These are phyloP conservation scores for Jaculus jaculus DNA, from an alignment of 2,113 vertebrate genomes.

Conservation along the genomic window DNA sequence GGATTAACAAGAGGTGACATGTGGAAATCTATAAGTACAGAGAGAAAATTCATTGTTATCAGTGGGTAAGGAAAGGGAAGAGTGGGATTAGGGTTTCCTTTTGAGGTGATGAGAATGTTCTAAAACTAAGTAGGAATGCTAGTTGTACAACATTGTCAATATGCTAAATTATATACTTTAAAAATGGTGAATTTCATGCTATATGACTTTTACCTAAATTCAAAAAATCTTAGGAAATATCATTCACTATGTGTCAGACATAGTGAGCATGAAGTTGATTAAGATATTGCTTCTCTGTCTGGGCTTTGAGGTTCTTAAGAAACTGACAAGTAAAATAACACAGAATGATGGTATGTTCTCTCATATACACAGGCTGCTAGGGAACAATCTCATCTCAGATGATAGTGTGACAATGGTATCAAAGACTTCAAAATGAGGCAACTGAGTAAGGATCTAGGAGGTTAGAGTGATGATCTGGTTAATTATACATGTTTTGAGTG, in stretches of 20 bases:
- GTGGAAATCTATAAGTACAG: background rate
- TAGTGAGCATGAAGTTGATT: background rate
- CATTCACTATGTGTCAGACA: background rate
- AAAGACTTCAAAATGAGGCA: background rate
- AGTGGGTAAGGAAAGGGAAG: background rate
- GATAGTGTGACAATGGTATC: background rate
- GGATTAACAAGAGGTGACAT: background rate
- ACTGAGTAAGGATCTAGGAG: background rate
- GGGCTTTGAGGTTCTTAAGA: slow-evolving; percentile 27
- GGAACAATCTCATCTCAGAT: background rate
- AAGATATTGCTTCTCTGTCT: slow-evolving; percentile 13
- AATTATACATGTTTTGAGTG: background rate
- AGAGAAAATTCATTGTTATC: background rate
- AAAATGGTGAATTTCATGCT: background rate
- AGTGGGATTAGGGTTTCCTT: background rate
- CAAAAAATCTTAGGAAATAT: background rate
- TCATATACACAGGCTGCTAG: background rate
- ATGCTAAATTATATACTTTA: background rate
- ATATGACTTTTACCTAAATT: slow-evolving; percentile 7
- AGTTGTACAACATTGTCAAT: background rate
- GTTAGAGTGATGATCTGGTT: background rate
- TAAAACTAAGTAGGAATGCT: background rate
- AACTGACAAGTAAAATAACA: background rate
- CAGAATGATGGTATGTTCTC: background rate
- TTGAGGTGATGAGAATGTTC: background rate